Conservation (phyloP, 1,140 invertebrate species). For the Protaetia brevitarsis region DNA sequence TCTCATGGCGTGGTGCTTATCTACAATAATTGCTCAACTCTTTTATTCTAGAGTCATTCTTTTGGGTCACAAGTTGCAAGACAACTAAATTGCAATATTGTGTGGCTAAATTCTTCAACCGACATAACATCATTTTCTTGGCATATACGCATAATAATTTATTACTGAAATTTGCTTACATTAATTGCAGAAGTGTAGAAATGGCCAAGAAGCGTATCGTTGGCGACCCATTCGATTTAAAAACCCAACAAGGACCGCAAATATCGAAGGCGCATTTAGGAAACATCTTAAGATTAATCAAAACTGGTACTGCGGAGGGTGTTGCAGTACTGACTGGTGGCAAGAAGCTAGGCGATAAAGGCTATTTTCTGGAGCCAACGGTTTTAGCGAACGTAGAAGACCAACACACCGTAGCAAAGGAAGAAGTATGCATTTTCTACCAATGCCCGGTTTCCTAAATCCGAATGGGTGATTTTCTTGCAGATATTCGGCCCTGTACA, state of each 20-base stretch:
- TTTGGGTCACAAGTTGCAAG: too few relatives aligned
- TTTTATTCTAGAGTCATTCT: neutral
- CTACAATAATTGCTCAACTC: neutral
- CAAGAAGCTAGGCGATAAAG: conserved; percentile 64
- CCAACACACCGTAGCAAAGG: conserved; percentile 87
- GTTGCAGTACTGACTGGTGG: conserved; percentile 85
- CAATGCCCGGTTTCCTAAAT: neutral
- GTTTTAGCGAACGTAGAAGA: conserved; percentile 95
- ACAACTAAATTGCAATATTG: too few relatives aligned
- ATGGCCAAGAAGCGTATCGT: conserved; percentile 77
- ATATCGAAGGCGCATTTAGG: conserved; percentile 82
- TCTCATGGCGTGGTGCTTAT: neutral
- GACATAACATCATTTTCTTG: neutral
- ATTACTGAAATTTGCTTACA: neutral
- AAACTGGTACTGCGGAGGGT: conserved; percentile 83
- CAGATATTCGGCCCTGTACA: conserved; percentile 98
- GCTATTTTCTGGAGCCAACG: conserved; percentile 93
- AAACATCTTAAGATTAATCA: conserved; percentile 82
- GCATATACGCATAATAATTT: neutral
- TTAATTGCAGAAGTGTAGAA: conserved; percentile 56
- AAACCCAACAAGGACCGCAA: conserved; percentile 88
- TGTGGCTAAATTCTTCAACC: neutral
- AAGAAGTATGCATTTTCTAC: conserved; percentile 66
- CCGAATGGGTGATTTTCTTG: conserved; percentile 29
- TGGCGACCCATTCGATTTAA: conserved; percentile 86